These are phyloP conservation scores for Tipula helvola DNA, from an alignment of 2,888 invertebrate species.

Conservation along the genomic window DNA sequence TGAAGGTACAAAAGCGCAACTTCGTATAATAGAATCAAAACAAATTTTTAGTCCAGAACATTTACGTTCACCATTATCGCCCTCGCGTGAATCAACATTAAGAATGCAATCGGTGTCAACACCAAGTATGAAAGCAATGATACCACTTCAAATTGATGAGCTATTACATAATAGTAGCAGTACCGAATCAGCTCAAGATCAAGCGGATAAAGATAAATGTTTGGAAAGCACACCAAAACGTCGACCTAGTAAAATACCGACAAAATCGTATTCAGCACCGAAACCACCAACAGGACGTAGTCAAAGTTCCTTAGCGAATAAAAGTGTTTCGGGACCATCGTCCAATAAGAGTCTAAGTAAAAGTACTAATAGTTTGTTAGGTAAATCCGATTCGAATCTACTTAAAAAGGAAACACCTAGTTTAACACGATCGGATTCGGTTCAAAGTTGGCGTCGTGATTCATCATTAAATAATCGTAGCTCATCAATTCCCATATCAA, in stretches of 20 bases:
- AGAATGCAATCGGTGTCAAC: slow-evolving; percentile 35
- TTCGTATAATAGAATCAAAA: slow-evolving; percentile 55
- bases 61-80: slow-evolving; percentile 29
- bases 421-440: slow-evolving; percentile 41
- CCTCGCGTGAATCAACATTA: slow-evolving; percentile 25
- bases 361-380: slow-evolving; percentile 31
- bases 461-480: slow-evolving; percentile 17
- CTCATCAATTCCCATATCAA: slow-evolving; percentile 15
- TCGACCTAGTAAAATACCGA: slow-evolving; percentile 59
- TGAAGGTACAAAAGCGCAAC: slow-evolving; percentile 66
- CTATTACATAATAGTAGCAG: slow-evolving; percentile 43
- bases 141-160: slow-evolving; percentile 39
- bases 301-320: slow-evolving; percentile 17
- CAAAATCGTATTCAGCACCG: slow-evolving; percentile 45
- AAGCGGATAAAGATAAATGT: slow-evolving; percentile 32
- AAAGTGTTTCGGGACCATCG: slow-evolving; percentile 19
- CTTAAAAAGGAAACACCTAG: slow-evolving; percentile 15
- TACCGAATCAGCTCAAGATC: slow-evolving; percentile 51
- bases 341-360: slow-evolving; percentile 32
- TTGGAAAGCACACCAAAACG: slow-evolving; percentile 22
- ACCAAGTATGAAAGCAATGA: slow-evolving; percentile 46
- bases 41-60: slow-evolving; percentile 19
- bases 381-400: slow-evolving; percentile 21
- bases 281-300: slow-evolving; percentile 42
- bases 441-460: slow-evolving; percentile 37